A percentile compares a stretch with the other conserved stretches of the same genome.
Evolutionary conservation across 2,113 vertebrate species (phyloP).

Genomic region (Embiotoca jacksoni): DNA sequence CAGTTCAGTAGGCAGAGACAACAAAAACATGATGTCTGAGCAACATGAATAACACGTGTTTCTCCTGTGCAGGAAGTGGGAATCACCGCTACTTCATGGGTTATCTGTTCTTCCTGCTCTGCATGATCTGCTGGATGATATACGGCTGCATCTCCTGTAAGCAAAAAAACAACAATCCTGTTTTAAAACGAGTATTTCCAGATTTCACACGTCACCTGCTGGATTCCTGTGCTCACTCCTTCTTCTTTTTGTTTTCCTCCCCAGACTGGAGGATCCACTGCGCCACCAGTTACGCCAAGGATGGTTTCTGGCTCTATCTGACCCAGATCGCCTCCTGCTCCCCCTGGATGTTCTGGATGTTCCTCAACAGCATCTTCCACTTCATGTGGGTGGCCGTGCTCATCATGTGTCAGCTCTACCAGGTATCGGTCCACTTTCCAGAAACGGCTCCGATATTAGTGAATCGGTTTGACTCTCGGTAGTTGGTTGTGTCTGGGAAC

Average conservation of each 20-base stretch:
- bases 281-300: conserved; percentile 92
- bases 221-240: neutral
- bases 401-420: conserved; percentile 99
- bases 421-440: conserved; percentile 84
- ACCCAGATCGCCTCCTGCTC: conserved; percentile 98
- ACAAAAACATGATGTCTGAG: too few species aligned
- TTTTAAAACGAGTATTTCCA: neutral
- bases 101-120: conserved; percentile 98
- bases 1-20: neutral
- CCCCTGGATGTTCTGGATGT: conserved; percentile 99
- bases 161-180: conserved; percentile 64
- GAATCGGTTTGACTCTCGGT: neutral
- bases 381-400: conserved; percentile 99
- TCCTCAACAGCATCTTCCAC: conserved; percentile 98
- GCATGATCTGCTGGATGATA: conserved; percentile 99
- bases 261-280: conserved; percentile 98
- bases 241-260: neutral
- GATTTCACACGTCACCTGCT: neutral
- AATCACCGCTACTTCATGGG: conserved; percentile 99
- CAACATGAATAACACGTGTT: neutral
- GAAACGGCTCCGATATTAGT: too few species aligned
- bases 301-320: conserved; percentile 97
- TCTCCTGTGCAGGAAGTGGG: conserved; percentile 89
- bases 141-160: conserved; percentile 98
- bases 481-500: neutral